phyloP scores from a whole-genome alignment of 1,140 invertebrate species.

The Odontomachus brunneus region DNA sequence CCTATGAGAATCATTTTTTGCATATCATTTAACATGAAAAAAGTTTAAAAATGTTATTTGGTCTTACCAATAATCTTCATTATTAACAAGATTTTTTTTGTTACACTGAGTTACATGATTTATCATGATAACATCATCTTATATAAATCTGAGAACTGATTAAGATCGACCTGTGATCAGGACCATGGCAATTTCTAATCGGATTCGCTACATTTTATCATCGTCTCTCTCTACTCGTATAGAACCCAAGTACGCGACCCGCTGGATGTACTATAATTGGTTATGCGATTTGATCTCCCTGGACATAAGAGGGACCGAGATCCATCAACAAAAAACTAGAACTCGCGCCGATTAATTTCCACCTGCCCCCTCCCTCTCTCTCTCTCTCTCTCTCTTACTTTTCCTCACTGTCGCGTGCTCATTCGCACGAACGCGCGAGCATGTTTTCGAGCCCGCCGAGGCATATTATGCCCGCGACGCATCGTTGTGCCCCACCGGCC shows the following conservation, averaged over 20 bases:
- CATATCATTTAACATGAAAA: no score
- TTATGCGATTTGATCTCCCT: slow-evolving; percentile 49
- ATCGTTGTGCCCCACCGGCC: slow-evolving; percentile 41
- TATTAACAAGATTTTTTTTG: no score
- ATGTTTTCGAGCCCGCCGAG: slow-evolving; percentile 53
- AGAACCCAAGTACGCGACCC: neutral
- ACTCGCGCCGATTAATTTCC: slow-evolving; percentile 68
- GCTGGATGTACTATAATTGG: slow-evolving; percentile 41
- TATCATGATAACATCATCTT: no score
- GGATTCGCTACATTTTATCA: slow-evolving; percentile 13
- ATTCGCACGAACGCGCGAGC: slow-evolving; percentile 44
- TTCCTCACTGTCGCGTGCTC: neutral
- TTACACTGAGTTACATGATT: no score
- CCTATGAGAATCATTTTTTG: no score
- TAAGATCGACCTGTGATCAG: no score
- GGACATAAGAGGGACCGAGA: slow-evolving; percentile 23
- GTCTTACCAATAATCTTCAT: no score
- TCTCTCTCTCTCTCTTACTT: neutral
- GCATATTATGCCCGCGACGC: slow-evolving; percentile 68
- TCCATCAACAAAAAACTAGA: slow-evolving; percentile 35
- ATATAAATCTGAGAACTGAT: no score
- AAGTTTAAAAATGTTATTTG: no score
- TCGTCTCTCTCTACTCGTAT: neutral
- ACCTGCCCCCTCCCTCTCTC: neutral
- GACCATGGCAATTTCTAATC: no score